Evolutionary conservation across 1,140 invertebrate species (phyloP), one percentile per base, ranked within the genome.

Genomic region (Panagrolaimus sp.): DNA sequence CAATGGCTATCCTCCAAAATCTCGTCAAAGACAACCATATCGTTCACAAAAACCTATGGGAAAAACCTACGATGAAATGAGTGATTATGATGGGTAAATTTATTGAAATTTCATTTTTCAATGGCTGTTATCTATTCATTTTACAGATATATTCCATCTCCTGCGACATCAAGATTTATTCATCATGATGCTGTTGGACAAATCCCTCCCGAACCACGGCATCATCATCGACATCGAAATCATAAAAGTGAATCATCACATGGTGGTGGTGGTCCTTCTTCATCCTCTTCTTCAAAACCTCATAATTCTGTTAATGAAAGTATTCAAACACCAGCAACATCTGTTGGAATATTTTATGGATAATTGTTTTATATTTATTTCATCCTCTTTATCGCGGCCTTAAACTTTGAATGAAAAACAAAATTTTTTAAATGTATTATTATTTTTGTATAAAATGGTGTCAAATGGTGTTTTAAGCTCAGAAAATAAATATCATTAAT

Each of bases 111-210:
- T 57, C 9, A 57, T 2, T 25, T 4, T 57, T 20, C n/a, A 20
- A 11, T n/a, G 5, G 20, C 16, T 45, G 1, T n/a, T 4, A 57
- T 5, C 20, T n/a, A 61, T 11, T 14, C 51, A 16, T 47, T 64
- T 73, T 46, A n/a, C 65, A 74, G 73, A 51, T 31, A 46, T 13
- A 23, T 75, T 5, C 53, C 71, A 9, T 67, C 72, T n/a, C 68
- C 72, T 4, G 71, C 72, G 9, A 70, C 69, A 8, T 71, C 68
- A 20, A 68, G 74, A 43, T 75, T 73, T 45, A 71, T 75, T 23
- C 68, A 75, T 64, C 74, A 75, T 47, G 74, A 75, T 66, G 74
- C 72, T 7, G 74, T 68, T 25, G 68, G 70, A 57, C 51, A 57
- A 27, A 27, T 57, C 9, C 51, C 51, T 11, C 20, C 51, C 0